Evolutionary conservation across 2,113 vertebrate species (phyloP).

Genomic region (Eupsittula cactorum): DNA sequence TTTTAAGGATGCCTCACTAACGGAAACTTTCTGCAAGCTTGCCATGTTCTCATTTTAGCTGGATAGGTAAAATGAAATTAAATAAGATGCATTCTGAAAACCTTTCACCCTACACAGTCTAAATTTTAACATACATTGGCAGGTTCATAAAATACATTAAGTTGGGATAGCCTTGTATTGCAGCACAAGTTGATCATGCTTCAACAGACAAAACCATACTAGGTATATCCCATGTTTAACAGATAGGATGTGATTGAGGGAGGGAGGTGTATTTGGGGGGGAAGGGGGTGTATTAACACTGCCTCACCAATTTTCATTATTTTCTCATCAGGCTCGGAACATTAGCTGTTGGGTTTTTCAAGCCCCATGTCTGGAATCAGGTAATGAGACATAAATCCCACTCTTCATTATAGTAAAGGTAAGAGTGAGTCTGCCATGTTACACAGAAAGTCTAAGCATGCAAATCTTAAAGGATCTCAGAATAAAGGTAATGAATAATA

Average conservation of each 20-base stretch:
- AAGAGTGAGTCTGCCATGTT: neutral
- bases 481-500: neutral
- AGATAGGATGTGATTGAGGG: neutral
- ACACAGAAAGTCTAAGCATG: neutral
- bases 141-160: neutral
- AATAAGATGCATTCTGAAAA: neutral
- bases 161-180: neutral
- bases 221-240: neutral
- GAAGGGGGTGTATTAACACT: neutral
- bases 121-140: neutral
- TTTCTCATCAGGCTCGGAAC: neutral
- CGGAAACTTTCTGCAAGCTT: neutral
- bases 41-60: neutral
- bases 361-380: neutral
- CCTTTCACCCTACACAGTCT: neutral
- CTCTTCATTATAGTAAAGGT: neutral
- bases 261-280: fast-evolving
- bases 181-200: neutral
- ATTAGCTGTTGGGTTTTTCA: neutral
- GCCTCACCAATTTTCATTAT: neutral
- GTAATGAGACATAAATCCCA: neutral
- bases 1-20: neutral
- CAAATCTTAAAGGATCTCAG: neutral
- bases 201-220: neutral
- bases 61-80: neutral